These are phyloP conservation scores for Darevskia nairensis DNA, from an alignment of 2,797 vertebrate genomes.

Conservation along the genomic window DNA sequence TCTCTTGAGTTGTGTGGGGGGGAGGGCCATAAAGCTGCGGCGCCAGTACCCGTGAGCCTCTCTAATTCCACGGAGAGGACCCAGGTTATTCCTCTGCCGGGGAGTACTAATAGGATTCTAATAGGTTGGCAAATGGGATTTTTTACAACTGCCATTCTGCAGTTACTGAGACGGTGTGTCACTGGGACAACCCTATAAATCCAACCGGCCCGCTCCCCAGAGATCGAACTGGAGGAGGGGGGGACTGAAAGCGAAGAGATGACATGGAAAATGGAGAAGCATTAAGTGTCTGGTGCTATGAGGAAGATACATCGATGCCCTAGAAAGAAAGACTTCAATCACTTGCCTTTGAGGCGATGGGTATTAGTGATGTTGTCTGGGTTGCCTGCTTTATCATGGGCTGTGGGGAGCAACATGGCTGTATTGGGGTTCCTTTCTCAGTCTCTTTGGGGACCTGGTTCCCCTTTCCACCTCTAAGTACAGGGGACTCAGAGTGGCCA, in stretches of 20 bases:
- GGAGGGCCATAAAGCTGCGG: slow-evolving; percentile 71
- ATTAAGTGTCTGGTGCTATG: neutral
- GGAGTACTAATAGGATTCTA: slow-evolving; percentile 83
- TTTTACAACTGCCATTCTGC: slow-evolving; percentile 83
- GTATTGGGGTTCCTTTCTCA: neutral
- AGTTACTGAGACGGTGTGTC: slow-evolving; percentile 72
- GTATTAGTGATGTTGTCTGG: neutral
- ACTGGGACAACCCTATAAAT: slow-evolving; percentile 78
- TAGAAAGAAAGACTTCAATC: neutral
- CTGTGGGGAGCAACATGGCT: neutral
- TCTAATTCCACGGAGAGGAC: slow-evolving; percentile 78
- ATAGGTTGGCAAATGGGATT: slow-evolving; percentile 83
- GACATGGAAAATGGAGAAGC: neutral
- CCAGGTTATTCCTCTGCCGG: slow-evolving; percentile 74
- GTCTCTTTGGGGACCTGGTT: too few relatives aligned
- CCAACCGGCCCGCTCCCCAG: slow-evolving; percentile 36
- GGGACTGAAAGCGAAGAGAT: neutral
- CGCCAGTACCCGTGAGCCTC: slow-evolving; percentile 64
- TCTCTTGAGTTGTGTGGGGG: slow-evolving; percentile 59
- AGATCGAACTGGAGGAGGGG: neutral
- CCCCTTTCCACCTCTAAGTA: too few relatives aligned
- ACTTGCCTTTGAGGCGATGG: neutral
- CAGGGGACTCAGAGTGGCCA: too few relatives aligned
- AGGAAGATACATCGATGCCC: neutral
- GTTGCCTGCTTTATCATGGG: neutral